Evolutionary conservation across 1,140 invertebrate genomes (phyloP), one percentile per base, ranked within the genome.

Genomic region (Lanistes nyassanus): DNA sequence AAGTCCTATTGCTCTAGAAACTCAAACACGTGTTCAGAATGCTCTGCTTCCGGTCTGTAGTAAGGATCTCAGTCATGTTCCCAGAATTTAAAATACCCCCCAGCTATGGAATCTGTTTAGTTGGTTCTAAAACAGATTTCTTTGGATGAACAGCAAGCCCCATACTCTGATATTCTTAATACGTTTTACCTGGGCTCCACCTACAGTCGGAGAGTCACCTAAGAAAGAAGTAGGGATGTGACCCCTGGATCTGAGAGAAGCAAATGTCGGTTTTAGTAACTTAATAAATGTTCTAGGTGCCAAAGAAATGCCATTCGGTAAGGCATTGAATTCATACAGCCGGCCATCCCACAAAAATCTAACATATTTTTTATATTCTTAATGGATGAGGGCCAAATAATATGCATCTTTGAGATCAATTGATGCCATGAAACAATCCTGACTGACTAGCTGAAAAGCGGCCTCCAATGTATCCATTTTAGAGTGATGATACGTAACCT

Each of bases 401-500:
- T 80, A 80, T 64, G 76, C 77, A 75, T 82, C 75, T 56, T 77
- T 76, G 1, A 80, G 51, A 56, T 80, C 80, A 53, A 81, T 53
- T 31, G 80, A 81, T 21, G 72, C 75, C 73, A 83, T 76, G n/a
- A 26, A 83, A 64, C 79, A 81, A 76, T 76, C 67, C 36, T 60
- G 56, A n/a, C 39, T 75, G 13, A 83, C 64, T 4, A 83, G 58
- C 23, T 39, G 64, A 34, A 80, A 31, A 55, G 75, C 77, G 31
- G 67, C 53, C 53, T 76, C 51, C 56, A 83, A 65, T 26, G 75
- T 77, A 58, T 83, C 82, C 82, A 83, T 83, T 67, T 81, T 83
- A 39, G 80, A 83, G 78, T 83, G 82, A 64, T 75, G 66, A 74
- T 81, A 81, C 53, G 68, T 51, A 1, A 83, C 72, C 31, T 53